phyloP scores from a whole-genome alignment of 2,797 vertebrate species.

The Agapornis canus region DNA sequence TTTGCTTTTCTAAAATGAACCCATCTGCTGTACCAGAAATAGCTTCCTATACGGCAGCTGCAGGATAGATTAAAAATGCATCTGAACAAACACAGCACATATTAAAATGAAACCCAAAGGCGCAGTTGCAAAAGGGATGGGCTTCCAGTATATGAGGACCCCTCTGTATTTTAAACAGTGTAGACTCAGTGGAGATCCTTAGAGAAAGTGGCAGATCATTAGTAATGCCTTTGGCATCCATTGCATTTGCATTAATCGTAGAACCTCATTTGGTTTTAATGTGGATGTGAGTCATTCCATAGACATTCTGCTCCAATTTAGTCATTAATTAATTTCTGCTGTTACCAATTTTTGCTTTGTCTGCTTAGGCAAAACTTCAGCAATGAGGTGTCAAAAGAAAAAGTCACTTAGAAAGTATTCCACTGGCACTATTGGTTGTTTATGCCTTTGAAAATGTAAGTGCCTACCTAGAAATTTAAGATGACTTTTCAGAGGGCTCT shows the following conservation, averaged over 20 bases:
- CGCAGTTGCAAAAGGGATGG: not conserved
- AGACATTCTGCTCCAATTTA: not conserved
- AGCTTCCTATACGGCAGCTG: constrained; percentile 30
- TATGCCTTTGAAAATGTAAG: not conserved
- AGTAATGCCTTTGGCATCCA: constrained; percentile 53
- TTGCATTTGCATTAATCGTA: constrained; percentile 65
- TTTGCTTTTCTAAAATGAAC: constrained; percentile 14
- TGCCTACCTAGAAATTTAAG: not conserved
- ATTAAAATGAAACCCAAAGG: constrained; percentile 47
- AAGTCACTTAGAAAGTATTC: constrained; percentile 2
- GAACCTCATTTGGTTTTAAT: constrained; percentile 67
- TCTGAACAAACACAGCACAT: constrained; percentile 16
- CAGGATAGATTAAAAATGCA: constrained; percentile 35
- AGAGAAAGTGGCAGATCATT: constrained; percentile 38
- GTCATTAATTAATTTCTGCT: constrained; percentile 62
- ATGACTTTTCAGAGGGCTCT: not conserved
- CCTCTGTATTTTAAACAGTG: not conserved
- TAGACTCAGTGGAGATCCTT: constrained; percentile 16
- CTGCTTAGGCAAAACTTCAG: constrained; percentile 50
- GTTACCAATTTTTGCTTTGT: constrained; percentile 63
- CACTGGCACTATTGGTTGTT: not conserved
- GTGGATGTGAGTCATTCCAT: constrained; percentile 65
- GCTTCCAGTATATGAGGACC: not conserved
- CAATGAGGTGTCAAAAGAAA: not conserved
- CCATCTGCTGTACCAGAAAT: constrained; percentile 52